Conservation (phyloP, 2,888 invertebrate genomes). For the Aromia moschata region DNA sequence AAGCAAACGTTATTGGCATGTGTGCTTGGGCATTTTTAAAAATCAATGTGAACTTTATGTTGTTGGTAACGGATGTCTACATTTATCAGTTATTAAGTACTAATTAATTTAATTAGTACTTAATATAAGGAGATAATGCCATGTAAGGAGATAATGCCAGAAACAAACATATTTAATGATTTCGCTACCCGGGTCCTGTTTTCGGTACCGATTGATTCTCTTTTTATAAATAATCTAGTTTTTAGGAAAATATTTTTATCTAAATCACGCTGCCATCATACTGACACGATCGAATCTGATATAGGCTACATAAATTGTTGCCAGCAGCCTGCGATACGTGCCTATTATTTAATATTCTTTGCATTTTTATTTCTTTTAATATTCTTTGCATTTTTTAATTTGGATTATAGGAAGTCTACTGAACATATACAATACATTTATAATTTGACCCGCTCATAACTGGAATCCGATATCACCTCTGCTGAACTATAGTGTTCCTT, state of each 20-base stretch:
- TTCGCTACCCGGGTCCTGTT: slow-evolving; percentile 15
- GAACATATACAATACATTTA: no score
- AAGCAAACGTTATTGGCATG: no score
- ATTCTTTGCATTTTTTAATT: no score
- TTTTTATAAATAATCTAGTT: slow-evolving; percentile 12
- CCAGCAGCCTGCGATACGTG: no score
- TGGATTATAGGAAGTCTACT: no score
- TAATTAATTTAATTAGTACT: slow-evolving; percentile 23
- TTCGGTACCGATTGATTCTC: slow-evolving; percentile 7
- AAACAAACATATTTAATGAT: slow-evolving; percentile 23
- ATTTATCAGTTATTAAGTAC: slow-evolving; percentile 26
- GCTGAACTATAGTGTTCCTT: no score
- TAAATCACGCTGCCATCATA: slow-evolving; percentile 17
- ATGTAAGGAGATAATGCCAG: slow-evolving; percentile 15
- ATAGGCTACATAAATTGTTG: no score
- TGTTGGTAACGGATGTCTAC: slow-evolving; percentile 6
- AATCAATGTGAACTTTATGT: neutral
- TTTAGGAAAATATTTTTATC: slow-evolving; percentile 22
- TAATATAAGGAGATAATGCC: slow-evolving; percentile 17
- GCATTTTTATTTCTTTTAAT: no score
- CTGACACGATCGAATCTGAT: no score
- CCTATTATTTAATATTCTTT: no score
- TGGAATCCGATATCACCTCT: no score
- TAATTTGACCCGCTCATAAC: no score
- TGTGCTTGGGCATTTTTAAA: neutral